Evolutionary conservation across 2,797 vertebrate species (phyloP), one percentile per base, ranked within the genome.

Genomic region (Poeciliopsis turneri): DNA sequence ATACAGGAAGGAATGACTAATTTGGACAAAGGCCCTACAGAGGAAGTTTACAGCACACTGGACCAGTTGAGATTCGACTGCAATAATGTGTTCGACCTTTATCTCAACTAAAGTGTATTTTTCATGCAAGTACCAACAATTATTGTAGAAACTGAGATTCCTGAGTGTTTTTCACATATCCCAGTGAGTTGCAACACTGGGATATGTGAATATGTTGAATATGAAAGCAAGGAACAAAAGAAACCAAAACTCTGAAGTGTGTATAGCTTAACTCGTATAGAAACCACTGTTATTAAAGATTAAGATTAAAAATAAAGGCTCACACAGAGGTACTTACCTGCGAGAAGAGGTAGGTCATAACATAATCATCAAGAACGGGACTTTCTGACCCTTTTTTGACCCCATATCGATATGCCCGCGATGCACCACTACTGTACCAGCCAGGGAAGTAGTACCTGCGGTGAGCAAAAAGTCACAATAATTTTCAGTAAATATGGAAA

Each of bases 291-390:
- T 41, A 12, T 61, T 39, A 3, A 10, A 66, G 8, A 23, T 33
- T 28, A 23, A 70, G 9, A 53, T 53, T 25, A 25, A 53, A 25
- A 53, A 57, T 45, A 36, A 66, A 15, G 3, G 5, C 2, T 47
- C 61, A 64, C 30, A 36, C 1, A 23, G 10, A 71, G 30, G 20
- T 23, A 30, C 74, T 93, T 92, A 98, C 97, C 97, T 99, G 97
- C 90, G 94, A 96, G 78, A 98, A 99, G 69, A 99, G 96, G 77
- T 99, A 98, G 70, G 96, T 96, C 97, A 98, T 97, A 78, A 98
- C 96, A 88, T 92, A 84, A 87, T 99, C 97, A 74, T 99, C 97
- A 72, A 98, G 93, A 80, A 98, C 95, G 0, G 97, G 96, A 78
- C 96, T 97, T 92, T 98, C 97, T 33, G 96, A 83, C 16, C 97